phyloP scores from a whole-genome alignment of 2,888 invertebrate genomes.

The Azorinus chamasolen region DNA sequence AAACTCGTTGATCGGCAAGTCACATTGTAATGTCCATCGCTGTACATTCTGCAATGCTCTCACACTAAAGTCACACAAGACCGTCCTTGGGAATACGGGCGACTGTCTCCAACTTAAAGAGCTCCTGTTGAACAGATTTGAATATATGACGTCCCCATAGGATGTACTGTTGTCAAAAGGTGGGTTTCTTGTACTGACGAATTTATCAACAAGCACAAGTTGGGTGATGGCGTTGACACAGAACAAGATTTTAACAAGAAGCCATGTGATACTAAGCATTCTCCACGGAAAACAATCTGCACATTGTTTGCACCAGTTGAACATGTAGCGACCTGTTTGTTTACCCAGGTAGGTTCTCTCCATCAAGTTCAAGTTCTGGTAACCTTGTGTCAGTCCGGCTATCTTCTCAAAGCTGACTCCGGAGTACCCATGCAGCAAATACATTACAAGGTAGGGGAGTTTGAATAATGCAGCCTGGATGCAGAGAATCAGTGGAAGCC shows the following conservation, averaged over 20 bases:
- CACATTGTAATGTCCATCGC: constrained; percentile 36
- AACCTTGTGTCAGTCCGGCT: constrained; percentile 44
- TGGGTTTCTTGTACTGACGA: constrained; percentile 35
- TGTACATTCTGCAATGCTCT: constrained; percentile 17
- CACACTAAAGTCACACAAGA: constrained; percentile 41
- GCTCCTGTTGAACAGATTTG: constrained; percentile 40
- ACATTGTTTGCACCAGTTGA: constrained; percentile 49
- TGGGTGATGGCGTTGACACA: constrained; percentile 49
- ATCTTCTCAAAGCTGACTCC: constrained; percentile 57
- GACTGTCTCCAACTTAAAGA: constrained; percentile 32
- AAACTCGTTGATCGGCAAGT: constrained; percentile 41
- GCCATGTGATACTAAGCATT: constrained; percentile 44
- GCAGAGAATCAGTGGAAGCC: constrained; percentile 52
- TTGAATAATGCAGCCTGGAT: constrained; percentile 61
- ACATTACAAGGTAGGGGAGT: constrained; percentile 54
- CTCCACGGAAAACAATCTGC: constrained; percentile 47
- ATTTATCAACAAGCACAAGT: constrained; percentile 29
- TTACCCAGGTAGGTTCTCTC: constrained; percentile 43
- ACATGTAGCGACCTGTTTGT: constrained; percentile 52
- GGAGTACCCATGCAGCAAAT: constrained; percentile 43
- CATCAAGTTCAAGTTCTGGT: constrained; percentile 27
- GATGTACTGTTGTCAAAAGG: constrained; percentile 47
- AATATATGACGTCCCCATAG: constrained; percentile 50
- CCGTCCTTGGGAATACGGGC: constrained; percentile 31
- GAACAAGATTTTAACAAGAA: constrained; percentile 52